These are phyloP conservation scores for Tenthredo amoena DNA, from an alignment of 2,888 invertebrate species.

Conservation along the genomic window DNA sequence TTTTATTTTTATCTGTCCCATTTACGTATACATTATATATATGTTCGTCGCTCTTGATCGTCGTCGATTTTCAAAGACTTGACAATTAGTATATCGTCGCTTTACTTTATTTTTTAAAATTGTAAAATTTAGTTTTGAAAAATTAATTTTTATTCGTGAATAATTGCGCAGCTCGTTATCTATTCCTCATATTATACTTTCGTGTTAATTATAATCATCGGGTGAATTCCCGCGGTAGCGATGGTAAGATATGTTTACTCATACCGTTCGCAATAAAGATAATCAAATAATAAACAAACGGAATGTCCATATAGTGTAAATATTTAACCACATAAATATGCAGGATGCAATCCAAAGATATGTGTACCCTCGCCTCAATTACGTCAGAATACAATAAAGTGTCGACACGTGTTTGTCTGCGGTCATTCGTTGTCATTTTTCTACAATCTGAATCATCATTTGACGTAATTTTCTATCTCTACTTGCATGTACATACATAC, in stretches of 20 bases:
- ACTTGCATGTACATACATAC: background rate
- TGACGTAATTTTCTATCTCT: background rate
- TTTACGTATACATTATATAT: background rate
- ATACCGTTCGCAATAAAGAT: background rate
- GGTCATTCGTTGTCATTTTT: background rate
- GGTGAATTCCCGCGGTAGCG: too few species aligned
- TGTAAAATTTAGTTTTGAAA: too few species aligned
- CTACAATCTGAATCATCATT: slow-evolving; percentile 16
- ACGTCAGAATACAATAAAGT: background rate
- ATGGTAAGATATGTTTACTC: background rate
- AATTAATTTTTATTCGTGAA: too few species aligned
- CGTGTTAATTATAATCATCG: too few species aligned
- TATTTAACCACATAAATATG: background rate
- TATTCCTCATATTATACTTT: too few species aligned
- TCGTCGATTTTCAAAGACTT: background rate
- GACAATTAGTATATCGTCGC: background rate
- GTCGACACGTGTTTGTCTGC: background rate
- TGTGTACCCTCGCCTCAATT: background rate
- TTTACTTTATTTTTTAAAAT: background rate
- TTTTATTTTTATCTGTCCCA: slow-evolving; percentile 5
- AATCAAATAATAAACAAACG: background rate
- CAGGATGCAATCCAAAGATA: background rate
- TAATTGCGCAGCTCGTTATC: too few species aligned
- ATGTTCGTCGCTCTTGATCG: background rate
- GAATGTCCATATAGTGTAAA: background rate